Percentiles rank a stretch among this genome's conserved stretches.
phyloP scores from a whole-genome alignment of 2,797 vertebrate species.

The Cheirogaleus major region DNA sequence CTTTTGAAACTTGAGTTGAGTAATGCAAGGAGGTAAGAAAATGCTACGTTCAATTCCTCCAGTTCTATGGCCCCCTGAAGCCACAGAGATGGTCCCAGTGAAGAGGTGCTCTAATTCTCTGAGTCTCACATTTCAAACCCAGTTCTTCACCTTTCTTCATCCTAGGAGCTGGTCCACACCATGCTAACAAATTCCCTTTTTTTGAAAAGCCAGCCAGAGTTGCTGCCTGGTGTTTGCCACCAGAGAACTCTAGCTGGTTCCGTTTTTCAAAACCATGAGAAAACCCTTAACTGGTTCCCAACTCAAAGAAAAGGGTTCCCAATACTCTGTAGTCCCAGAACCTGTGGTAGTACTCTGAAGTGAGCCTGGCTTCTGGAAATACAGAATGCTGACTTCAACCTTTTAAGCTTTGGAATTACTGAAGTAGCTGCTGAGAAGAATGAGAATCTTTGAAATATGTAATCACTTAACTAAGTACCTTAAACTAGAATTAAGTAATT shows the following conservation, averaged over 20 bases:
- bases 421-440: not conserved
- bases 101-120: not conserved
- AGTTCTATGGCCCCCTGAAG: not conserved
- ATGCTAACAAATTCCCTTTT: not conserved
- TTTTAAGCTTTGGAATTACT: not conserved
- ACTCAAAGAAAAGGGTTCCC: not conserved
- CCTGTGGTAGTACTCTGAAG: not conserved
- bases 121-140: not conserved
- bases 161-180: not conserved
- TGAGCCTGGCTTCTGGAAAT: not conserved
- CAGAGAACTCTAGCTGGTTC: not conserved
- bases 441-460: not conserved
- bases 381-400: not conserved
- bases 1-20: not conserved
- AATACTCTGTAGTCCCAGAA: not conserved
- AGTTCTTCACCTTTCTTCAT: not conserved
- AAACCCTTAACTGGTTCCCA: not conserved
- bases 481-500: not conserved
- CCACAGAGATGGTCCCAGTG: not conserved
- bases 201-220: not conserved
- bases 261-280: not conserved
- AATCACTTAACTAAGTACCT: not conserved
- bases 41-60: not conserved
- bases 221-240: not conserved
- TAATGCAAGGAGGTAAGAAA: not conserved